Evolutionary conservation across 2,888 invertebrate genomes (phyloP).

Genomic region (Synanthedon tipuliformis): DNA sequence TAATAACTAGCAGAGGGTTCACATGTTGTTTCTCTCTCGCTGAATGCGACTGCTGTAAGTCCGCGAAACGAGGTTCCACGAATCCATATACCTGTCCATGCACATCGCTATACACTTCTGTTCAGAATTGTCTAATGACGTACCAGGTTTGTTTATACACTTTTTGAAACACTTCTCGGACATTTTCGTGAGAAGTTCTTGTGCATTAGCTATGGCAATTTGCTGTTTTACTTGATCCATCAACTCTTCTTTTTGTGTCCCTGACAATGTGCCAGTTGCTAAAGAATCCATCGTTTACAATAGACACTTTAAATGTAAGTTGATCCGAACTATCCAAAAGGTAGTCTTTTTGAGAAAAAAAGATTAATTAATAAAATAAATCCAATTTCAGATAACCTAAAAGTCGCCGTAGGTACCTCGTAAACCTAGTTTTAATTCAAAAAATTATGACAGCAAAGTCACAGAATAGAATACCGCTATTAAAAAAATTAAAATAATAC

Average conservation of each 20-base stretch:
- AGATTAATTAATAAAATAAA: conserved; percentile 6
- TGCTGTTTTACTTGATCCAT: conserved; percentile 97
- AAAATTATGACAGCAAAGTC: too few relatives aligned
- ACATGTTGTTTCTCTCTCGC: conserved; percentile 77
- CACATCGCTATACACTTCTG: conserved; percentile 98
- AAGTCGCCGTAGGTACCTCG: conserved; percentile 9
- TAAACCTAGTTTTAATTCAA: too few relatives aligned
- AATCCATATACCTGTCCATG: conserved; percentile 98
- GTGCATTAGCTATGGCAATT: conserved; percentile 92
- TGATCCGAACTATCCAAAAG: neutral
- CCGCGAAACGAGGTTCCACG: conserved; percentile 92
- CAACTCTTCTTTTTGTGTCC: conserved; percentile 83
- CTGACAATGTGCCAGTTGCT: conserved; percentile 68
- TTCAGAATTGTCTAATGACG: conserved; percentile 88
- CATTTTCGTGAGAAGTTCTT: conserved; percentile 95
- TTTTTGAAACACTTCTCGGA: conserved; percentile 97
- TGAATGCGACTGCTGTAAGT: conserved; percentile 89
- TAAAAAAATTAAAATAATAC: too few relatives aligned
- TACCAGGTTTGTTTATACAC: conserved; percentile 91
- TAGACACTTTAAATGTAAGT: neutral
- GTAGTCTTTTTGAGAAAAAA: conserved; percentile 4
- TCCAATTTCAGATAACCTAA: conserved; percentile 33
- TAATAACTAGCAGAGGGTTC: conserved; percentile 18
- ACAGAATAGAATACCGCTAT: too few relatives aligned
- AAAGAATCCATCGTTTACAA: conserved; percentile 68